Evolutionary conservation across 2,797 vertebrate species (phyloP), one percentile per base, ranked within the genome.

Genomic region (Podargus strigoides): DNA sequence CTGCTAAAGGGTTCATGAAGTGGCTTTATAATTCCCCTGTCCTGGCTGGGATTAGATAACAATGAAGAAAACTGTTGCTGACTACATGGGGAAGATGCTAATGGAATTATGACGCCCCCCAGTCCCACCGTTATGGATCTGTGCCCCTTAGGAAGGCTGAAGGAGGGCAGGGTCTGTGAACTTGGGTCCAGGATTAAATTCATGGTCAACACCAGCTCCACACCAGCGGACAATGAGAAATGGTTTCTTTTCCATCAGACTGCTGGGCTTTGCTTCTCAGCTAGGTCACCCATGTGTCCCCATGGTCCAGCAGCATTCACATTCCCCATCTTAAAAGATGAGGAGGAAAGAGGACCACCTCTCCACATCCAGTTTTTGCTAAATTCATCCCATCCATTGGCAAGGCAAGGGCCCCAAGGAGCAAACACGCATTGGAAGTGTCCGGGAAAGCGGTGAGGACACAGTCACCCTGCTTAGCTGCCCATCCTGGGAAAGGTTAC

Each of bases 401-500:
- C 49, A 52, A 87, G 41, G 30, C 44, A 49, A n/a, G 18, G 6
- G 5, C 24, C 50, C 36, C 15, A 21, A 36, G 52, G 53, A 47
- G 49, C n/a, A 52, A 60, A 36, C 27, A 26, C 0, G 0, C 1
- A 0, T 13, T 12, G 58, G n/a, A 50, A 10, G 17, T 37, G 37
- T 42, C 37, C 39, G 18, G 56, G 52, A 19, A 20, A 15, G 37
- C 0, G 1, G 47, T 37, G 34, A 87, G 47, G 39, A 56, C 14
- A 22, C 7, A 0, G 10, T 74, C n/a, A 24, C 34, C 21, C 0
- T 0, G n/a, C 27, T n/a, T n/a, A n/a, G n/a, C n/a, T n/a, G n/a
- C n/a, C n/a, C n/a, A 6, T 27, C 34, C 41, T 20, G 12, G 59
- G 10, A 42, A 56, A 27, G 17, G 6, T 80, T 30, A 19, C n/a